A percentile compares a stretch with the other conserved stretches of the same genome.
Evolutionary conservation across 2,797 vertebrate genomes (phyloP).

Genomic region (Scarus forsteni): DNA sequence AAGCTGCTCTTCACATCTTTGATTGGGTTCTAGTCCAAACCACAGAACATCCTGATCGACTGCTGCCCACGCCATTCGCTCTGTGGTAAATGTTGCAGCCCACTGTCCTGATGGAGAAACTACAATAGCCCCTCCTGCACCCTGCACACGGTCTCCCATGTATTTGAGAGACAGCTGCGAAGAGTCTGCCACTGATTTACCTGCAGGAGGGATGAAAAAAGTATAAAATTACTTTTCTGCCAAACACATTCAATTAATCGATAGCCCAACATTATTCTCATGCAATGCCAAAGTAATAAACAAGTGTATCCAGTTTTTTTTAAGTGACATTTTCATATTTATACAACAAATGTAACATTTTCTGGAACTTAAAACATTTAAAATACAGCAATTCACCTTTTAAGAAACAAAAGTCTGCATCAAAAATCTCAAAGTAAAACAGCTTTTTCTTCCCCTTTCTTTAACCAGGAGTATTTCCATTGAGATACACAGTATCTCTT

Average conservation of each 20-base stretch:
- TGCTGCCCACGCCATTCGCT: constrained; percentile 81
- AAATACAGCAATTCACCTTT: too few species aligned
- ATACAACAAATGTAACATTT: too few species aligned
- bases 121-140: constrained; percentile 79
- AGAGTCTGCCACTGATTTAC: constrained; percentile 67
- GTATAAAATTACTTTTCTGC: too few species aligned
- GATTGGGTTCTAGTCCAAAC: constrained; percentile 77
- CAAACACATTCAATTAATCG: neutral
- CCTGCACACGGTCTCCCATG: constrained; percentile 80
- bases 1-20: constrained; percentile 61
- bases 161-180: constrained; percentile 73
- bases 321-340: too few species aligned
- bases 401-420: too few species aligned
- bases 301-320: too few species aligned
- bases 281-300: neutral
- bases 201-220: constrained; percentile 38
- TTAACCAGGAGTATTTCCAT: too few species aligned
- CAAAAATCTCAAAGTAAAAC: too few species aligned
- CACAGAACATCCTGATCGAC: constrained; percentile 71
- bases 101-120: constrained; percentile 78
- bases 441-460: too few species aligned
- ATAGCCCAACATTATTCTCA: neutral
- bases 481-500: too few species aligned
- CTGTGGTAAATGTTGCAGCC: constrained; percentile 80
- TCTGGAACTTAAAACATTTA: too few species aligned